These are phyloP conservation scores for Anguilla anguilla DNA, from an alignment of 2,797 vertebrate genomes.

Conservation along the genomic window DNA sequence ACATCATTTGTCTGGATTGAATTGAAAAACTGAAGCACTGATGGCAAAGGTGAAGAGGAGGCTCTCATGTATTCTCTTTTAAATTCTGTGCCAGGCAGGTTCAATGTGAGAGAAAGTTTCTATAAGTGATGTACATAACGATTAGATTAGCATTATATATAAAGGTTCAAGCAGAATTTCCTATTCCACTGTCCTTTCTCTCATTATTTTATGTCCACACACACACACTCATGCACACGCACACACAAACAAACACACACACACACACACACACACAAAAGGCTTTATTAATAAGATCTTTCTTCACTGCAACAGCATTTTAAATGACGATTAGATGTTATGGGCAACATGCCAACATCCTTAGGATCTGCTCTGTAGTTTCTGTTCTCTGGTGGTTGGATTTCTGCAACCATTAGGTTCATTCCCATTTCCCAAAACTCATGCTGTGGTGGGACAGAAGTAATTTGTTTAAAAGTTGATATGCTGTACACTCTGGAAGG, in stretches of 20 bases:
- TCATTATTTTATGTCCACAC: constrained; percentile 9
- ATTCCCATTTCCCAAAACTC: neutral
- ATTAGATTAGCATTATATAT: neutral
- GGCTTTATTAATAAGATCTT: constrained; percentile 37
- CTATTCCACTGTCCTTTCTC: neutral
- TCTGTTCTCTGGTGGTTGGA: neutral
- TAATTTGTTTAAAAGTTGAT: neutral
- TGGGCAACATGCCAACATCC: constrained; percentile 27
- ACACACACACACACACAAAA: constrained; percentile 9
- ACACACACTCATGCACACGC: neutral
- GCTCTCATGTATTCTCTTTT: neutral
- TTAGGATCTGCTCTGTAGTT: neutral
- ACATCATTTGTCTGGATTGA: neutral
- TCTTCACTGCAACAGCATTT: constrained; percentile 31
- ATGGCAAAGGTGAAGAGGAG: constrained; percentile 1
- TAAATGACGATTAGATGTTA: constrained; percentile 36
- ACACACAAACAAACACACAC: neutral
- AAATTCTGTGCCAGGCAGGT: neutral
- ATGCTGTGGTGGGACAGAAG: neutral
- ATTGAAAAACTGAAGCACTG: neutral
- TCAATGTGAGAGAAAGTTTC: neutral
- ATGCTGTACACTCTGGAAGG: neutral
- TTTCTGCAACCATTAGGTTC: neutral
- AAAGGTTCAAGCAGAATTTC: constrained; percentile 12
- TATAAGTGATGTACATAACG: constrained; percentile 7